Evolutionary conservation across 2,113 vertebrate genomes (phyloP).

Genomic region (Tenebrosternarchus preto): DNA sequence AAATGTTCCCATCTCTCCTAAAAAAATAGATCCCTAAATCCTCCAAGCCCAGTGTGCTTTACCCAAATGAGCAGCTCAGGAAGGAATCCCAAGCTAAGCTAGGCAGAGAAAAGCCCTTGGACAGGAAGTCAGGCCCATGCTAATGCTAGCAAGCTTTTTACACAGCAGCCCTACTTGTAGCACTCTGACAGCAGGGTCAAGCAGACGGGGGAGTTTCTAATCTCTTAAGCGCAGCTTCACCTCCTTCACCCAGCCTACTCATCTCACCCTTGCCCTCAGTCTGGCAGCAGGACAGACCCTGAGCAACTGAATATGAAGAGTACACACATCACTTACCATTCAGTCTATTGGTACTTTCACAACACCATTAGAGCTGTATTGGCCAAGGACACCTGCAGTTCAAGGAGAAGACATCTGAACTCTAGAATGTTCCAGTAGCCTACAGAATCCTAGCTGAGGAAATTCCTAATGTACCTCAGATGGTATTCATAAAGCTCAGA

Average conservation of each 20-base stretch:
- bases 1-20: too few species aligned
- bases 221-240: conserved; percentile 63
- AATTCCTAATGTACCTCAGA: neutral
- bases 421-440: neutral
- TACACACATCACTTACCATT: conserved; percentile 45
- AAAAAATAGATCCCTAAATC: conserved; percentile 73
- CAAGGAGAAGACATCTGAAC: neutral
- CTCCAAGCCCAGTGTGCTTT: conserved; percentile 65
- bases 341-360: neutral
- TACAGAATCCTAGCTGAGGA: neutral
- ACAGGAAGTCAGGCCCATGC: conserved; percentile 64
- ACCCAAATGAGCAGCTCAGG: conserved; percentile 57
- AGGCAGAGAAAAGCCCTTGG: conserved; percentile 64
- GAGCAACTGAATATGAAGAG: conserved; percentile 16
- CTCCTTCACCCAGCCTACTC: conserved; percentile 37
- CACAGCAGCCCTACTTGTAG: conserved; percentile 63
- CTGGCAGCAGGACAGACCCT: conserved; percentile 42
- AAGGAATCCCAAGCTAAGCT: conserved; percentile 47
- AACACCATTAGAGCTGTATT: neutral
- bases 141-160: conserved; percentile 60
- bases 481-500: neutral
- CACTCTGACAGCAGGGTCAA: conserved; percentile 54
- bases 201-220: conserved; percentile 62
- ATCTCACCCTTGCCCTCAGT: conserved; percentile 14
- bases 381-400: conserved; percentile 7